Evolutionary conservation across 2,888 invertebrate genomes (phyloP).

Genomic region (Euclidia mi): DNA sequence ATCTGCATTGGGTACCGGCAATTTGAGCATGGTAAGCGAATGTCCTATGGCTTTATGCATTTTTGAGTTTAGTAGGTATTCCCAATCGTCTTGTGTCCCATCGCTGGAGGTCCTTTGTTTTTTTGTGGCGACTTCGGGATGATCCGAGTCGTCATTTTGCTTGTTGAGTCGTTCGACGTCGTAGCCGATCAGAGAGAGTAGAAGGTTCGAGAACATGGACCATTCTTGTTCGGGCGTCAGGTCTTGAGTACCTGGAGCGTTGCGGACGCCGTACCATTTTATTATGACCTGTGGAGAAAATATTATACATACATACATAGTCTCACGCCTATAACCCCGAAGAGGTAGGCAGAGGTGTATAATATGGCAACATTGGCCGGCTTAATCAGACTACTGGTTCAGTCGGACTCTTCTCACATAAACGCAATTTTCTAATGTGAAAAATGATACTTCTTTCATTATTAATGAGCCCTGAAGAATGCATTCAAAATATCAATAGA

Average conservation of each 20-base stretch:
- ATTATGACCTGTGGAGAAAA: conserved; percentile 87
- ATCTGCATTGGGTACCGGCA: conserved; percentile 58
- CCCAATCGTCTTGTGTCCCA: conserved; percentile 96
- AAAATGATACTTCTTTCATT: too few relatives aligned
- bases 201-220: conserved; percentile 92
- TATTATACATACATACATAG: neutral
- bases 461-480: too few relatives aligned
- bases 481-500: too few relatives aligned
- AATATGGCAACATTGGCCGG: too few relatives aligned
- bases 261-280: conserved; percentile 96
- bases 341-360: too few relatives aligned
- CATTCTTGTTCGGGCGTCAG: conserved; percentile 94
- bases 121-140: conserved; percentile 91
- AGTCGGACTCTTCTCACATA: too few relatives aligned
- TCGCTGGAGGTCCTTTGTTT: conserved; percentile 94
- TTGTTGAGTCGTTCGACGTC: conserved; percentile 91
- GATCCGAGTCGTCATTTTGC: conserved; percentile 76
- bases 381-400: too few relatives aligned
- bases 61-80: conserved; percentile 90
- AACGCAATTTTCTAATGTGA: too few relatives aligned
- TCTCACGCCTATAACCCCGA: too few relatives aligned
- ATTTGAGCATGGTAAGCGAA: conserved; percentile 82
- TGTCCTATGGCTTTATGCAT: conserved; percentile 87
- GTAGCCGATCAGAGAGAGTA: conserved; percentile 92
- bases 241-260: conserved; percentile 96